Evolutionary conservation across 2,113 vertebrate species (phyloP).

Genomic region (Neodontobutis hainanensis): DNA sequence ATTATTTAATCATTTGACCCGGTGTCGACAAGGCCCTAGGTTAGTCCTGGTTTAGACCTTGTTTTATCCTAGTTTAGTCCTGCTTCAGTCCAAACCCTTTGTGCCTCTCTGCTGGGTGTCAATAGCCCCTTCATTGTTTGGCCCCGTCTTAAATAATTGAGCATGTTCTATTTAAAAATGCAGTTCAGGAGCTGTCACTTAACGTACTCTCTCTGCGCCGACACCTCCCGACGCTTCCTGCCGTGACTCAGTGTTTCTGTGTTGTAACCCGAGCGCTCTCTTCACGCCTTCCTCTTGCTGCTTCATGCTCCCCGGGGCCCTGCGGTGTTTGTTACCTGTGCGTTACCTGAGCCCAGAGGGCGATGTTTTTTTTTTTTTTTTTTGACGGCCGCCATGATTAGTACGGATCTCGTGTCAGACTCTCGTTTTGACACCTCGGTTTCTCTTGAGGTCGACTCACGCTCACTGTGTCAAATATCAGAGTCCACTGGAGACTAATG

Average conservation of each 20-base stretch:
- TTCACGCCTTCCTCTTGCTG: conserved; percentile 66
- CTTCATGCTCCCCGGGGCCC: conserved; percentile 40
- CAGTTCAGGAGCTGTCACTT: conserved; percentile 75
- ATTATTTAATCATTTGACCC: too few species aligned
- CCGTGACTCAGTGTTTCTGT: conserved; percentile 84
- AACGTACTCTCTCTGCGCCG: conserved; percentile 76
- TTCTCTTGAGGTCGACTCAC: conserved; percentile 20
- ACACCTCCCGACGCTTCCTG: conserved; percentile 60
- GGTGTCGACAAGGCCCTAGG: neutral
- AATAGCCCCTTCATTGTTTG: conserved; percentile 69
- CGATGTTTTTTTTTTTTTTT: conserved; percentile 77
- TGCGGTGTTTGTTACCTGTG: conserved; percentile 71
- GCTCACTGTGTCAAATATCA: conserved; percentile 2
- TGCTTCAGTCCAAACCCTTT: conserved; percentile 27
- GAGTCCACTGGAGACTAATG: neutral
- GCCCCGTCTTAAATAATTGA: conserved; percentile 72
- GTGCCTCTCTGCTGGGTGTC: conserved; percentile 68
- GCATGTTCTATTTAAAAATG: conserved; percentile 75
- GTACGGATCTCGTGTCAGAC: conserved; percentile 66
- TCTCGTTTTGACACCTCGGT: conserved; percentile 68
- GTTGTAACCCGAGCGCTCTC: conserved; percentile 75
- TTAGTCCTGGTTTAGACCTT: neutral
- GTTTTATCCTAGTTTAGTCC: neutral
- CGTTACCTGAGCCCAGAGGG: conserved; percentile 57
- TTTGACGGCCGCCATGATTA: conserved; percentile 71